Base-by-base conservation (phyloP, 2,797 vertebrate genomes). In the Darevskia mixta region DNA sequence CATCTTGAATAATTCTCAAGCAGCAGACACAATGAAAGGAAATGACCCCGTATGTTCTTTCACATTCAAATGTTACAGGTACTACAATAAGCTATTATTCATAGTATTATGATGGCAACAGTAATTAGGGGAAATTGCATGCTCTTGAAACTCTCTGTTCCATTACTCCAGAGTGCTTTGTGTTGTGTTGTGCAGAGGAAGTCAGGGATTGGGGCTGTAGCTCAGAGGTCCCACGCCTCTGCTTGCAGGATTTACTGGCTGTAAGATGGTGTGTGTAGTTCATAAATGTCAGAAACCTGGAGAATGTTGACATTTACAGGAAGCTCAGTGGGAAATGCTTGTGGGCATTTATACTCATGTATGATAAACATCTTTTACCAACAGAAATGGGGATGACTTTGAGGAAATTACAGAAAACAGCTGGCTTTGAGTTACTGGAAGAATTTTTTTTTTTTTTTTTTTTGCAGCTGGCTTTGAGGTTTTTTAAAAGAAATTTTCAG, bases 1-100 rank as follows among this genome's bases (percentile, higher is more conserved):
- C 77, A 89, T 49, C 76, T 81, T 79, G 38, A 90, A 90, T 92
- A 91, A 43, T 90, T 79, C 78, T 87, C 80, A 92, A 92, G 67
- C 43, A 90, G 18, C 55, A 87, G 55, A 88, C 58, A 93, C 18
- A 86, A 88, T 58, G 25, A 82, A 29, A 90, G 61, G 15, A 92
- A 92, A 86, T 81, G 55, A 87, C 93, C 77, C 69, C 83, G 71
- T 27, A 38, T 89, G 88, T 88, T 85, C 64, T 89, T 82, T 86
- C 27, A 58, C 77, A 84, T 87, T 90, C 49, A 93, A 91, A 90
- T 84, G 43, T 13, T 87, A 29, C 41, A 87, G 88, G 84, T 75
- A 87, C 79, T 89, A 71, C 82, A 92, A 10, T 66, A 87, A 85
- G 41, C 77, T 88, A 32, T 79, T 91, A 75, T 79, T 93, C 79